These are phyloP conservation scores for Dipodomys ordii DNA, from an alignment of 2,113 vertebrate species.

Conservation along the genomic window DNA sequence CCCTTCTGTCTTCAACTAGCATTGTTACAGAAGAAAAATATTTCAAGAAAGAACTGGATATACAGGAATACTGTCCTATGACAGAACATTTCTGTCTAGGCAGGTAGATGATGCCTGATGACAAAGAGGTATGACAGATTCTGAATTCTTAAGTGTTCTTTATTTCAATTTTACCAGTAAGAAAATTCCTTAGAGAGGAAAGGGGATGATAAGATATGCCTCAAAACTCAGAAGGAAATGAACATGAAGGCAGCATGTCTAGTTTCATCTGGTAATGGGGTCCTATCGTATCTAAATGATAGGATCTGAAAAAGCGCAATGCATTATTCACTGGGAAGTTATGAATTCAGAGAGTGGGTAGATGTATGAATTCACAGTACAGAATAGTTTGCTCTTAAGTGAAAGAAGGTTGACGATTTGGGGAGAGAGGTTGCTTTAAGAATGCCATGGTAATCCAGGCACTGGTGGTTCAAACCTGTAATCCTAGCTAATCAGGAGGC, in stretches of 20 bases:
- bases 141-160: slow-evolving; percentile 36
- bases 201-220: not conserved
- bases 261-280: slow-evolving; percentile 32
- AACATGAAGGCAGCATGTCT: slow-evolving; percentile 49
- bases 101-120: not conserved
- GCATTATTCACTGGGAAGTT: slow-evolving; percentile 77
- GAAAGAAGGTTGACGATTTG: not conserved
- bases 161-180: not conserved
- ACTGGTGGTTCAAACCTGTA: too few relatives aligned
- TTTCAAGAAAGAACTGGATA: not conserved
- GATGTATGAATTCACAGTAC: slow-evolving; percentile 24
- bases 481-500: too few relatives aligned
- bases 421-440: slow-evolving; percentile 40
- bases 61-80: not conserved
- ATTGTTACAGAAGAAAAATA: not conserved
- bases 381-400: slow-evolving; percentile 56
- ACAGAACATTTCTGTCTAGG: not conserved
- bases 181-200: not conserved
- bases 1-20: not conserved
- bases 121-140: not conserved
- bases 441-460: not conserved
- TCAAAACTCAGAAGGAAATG: slow-evolving; percentile 51
- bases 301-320: slow-evolving; percentile 56
- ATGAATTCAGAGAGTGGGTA: slow-evolving; percentile 64
- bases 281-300: too few relatives aligned